Percentiles rank a stretch among this genome's conserved stretches.
Evolutionary conservation across 2,113 vertebrate genomes (phyloP).

Genomic region (Cephalopterus ornatus): DNA sequence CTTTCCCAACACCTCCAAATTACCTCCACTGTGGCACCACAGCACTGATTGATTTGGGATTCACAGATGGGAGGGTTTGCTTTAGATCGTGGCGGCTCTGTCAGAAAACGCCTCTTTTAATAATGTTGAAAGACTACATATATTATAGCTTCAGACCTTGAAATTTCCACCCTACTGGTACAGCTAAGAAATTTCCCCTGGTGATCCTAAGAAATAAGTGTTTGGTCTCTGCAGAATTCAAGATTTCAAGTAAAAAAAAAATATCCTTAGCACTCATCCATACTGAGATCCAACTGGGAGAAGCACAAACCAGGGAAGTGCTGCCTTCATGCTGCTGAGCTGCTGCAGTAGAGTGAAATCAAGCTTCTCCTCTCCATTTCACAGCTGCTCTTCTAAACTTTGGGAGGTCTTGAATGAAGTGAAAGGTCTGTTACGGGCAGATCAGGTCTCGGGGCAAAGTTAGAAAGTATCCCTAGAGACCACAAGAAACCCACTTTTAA

Average conservation of each 20-base stretch:
- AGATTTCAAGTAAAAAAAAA: neutral
- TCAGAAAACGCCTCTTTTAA: neutral
- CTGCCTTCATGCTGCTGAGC: neutral
- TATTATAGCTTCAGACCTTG: neutral
- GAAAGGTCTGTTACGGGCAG: neutral
- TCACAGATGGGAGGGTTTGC: neutral
- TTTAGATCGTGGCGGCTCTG: neutral
- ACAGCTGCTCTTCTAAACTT: neutral
- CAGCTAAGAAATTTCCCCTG: neutral
- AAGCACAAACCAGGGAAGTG: neutral
- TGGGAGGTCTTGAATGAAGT: neutral
- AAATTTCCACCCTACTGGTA: neutral
- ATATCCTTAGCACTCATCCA: neutral
- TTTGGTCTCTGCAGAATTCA: neutral
- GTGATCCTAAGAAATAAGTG: neutral
- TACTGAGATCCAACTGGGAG: neutral
- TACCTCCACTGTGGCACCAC: neutral
- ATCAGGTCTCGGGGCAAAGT: neutral
- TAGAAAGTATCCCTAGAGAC: neutral
- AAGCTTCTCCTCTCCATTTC: neutral
- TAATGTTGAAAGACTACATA: neutral
- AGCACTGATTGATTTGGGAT: neutral
- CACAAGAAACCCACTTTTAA: neutral
- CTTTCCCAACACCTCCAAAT: neutral
- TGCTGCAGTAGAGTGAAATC: neutral